Conservation (phyloP, 2,113 vertebrate species). For the Engraulis encrasicolus region DNA sequence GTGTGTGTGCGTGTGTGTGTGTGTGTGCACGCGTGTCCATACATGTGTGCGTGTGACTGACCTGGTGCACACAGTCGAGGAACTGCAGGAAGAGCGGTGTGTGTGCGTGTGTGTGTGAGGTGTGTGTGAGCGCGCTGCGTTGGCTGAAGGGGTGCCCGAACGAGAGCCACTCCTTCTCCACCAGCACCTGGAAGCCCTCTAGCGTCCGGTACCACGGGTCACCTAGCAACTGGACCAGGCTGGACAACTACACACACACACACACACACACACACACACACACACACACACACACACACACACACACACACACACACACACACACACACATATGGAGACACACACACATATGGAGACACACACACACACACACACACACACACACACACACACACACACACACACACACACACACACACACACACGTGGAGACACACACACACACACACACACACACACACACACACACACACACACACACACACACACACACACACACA, state of each 20-base stretch:
- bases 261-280: constrained; percentile 11
- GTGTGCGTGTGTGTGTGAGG: constrained; percentile 91
- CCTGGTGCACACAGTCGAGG: constrained; percentile 97
- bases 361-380: too few species aligned
- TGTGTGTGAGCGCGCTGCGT: constrained; percentile 87
- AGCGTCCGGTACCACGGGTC: constrained; percentile 96
- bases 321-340: too few species aligned
- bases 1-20: background rate
- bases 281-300: too few species aligned
- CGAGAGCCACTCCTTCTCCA: constrained; percentile 98
- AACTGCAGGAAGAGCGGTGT: constrained; percentile 95
- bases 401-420: too few species aligned
- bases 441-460: too few species aligned
- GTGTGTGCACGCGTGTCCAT: background rate
- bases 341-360: too few species aligned
- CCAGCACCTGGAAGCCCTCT: constrained; percentile 93
- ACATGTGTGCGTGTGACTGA: background rate
- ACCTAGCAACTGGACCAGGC: constrained; percentile 91
- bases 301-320: too few species aligned
- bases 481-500: too few species aligned
- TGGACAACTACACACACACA: constrained; percentile 80
- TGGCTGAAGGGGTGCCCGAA: constrained; percentile 98
- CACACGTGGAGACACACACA: too few species aligned
- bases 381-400: too few species aligned
- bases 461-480: too few species aligned